Evolutionary conservation across 2,113 vertebrate genomes (phyloP), one percentile per base, ranked within the genome.

Genomic region (Epinephelus fuscoguttatus): DNA sequence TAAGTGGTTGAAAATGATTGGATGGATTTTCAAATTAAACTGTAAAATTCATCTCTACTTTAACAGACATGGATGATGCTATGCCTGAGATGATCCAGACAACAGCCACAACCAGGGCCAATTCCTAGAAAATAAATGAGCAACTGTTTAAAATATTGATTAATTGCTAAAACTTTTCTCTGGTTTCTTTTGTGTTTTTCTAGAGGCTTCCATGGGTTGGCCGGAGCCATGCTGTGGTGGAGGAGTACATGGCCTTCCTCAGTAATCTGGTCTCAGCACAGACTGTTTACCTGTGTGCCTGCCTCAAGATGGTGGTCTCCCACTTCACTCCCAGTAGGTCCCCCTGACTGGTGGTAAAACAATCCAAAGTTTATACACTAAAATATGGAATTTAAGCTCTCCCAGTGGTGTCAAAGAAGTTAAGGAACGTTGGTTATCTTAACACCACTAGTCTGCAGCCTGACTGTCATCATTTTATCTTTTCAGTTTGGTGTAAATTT

Each of bases 221-320:
- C 4, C 96, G 98, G 76, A 97, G 97, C 91, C 94, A 77, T 15
- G 92, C 95, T 0, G 98, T 99, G 40, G 96, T 97, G 80, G 98
- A 99, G 13, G 98, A 99, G 70, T 99, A 98, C 68, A 87, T 99
- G 93, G 93, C 96, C 33, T 99, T 99, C 82, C 96, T 99, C 55
- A 93, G 96, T 37, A 98, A 98, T 83, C 95, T 99, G 13, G 97
- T 99, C 6, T 99, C 98, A 1, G 98, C 98, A 1, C 98, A 99
- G 93, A 99, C 98, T 0, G 96, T 99, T 27, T 98, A 97, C 74
- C 95, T 99, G 21, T 93, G 98, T 67, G 90, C 97, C 0, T 99
- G 98, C 84, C 96, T 99, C 8, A 95, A 91, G 57, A 98, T 97
- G 96, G 95, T 98, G 12, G 91, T 96, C 33, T 96, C 95, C 1